phyloP scores from a whole-genome alignment of 2,797 vertebrate species.

The Lemur catta region DNA sequence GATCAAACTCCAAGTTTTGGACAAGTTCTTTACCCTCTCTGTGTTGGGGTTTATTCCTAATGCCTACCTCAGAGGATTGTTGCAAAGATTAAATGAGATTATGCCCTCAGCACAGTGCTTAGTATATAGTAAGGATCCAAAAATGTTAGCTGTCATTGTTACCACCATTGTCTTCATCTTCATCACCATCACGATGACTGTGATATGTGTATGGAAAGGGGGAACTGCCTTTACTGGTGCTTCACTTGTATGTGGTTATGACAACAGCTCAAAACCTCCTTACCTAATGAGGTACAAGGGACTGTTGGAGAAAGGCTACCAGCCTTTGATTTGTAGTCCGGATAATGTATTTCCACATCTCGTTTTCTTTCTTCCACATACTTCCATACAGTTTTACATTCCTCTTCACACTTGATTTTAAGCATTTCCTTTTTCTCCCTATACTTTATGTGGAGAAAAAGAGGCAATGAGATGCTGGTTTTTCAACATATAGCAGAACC shows the following conservation, averaged over 20 bases:
- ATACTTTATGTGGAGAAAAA: slow-evolving; percentile 2
- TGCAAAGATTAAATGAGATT: slow-evolving; percentile 40
- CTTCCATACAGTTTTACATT: background rate
- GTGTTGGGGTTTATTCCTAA: background rate
- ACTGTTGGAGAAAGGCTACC: background rate
- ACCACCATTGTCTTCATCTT: background rate
- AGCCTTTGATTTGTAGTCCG: background rate
- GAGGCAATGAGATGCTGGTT: background rate
- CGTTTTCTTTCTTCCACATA: slow-evolving; percentile 37
- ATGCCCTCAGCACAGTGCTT: background rate
- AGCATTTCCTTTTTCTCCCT: slow-evolving; percentile 41
- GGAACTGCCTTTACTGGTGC: background rate
- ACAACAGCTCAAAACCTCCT: background rate
- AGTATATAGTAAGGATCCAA: background rate
- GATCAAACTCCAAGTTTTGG: background rate
- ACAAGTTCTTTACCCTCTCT: background rate
- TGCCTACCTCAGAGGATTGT: background rate
- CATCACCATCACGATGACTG: background rate
- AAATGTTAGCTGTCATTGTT: background rate
- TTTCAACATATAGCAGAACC: background rate
- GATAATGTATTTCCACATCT: background rate
- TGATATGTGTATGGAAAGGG: background rate
- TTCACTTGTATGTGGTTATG: background rate
- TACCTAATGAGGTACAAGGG: background rate
- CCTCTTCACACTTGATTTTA: slow-evolving; percentile 48